Conservation (phyloP, 2,113 vertebrate species). For the Peucedramus taeniatus region DNA sequence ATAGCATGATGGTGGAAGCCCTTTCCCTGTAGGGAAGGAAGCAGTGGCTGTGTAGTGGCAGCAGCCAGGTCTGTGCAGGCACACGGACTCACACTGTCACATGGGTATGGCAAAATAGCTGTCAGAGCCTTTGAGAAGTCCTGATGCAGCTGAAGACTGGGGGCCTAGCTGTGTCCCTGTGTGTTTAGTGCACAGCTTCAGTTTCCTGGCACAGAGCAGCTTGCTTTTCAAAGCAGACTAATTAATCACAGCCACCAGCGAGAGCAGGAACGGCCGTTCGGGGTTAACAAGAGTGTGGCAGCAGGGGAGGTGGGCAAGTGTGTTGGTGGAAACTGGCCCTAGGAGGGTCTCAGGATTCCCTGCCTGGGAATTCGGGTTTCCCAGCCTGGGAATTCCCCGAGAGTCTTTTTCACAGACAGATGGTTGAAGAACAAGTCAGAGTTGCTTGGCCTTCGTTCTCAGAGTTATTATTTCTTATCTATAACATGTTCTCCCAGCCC, state of each 20-base stretch:
- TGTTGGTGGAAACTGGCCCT: neutral
- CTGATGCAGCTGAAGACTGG: neutral
- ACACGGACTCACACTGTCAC: accelerated
- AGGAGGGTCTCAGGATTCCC: too few species aligned
- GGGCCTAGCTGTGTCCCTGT: neutral
- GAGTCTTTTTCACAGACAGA: too few species aligned
- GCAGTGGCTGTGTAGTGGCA: accelerated
- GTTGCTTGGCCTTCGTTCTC: too few species aligned
- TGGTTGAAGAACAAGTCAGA: too few species aligned
- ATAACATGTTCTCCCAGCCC: too few species aligned
- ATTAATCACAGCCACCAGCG: neutral
- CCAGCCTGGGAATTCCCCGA: too few species aligned
- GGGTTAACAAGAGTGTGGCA: neutral
- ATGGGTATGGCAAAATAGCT: accelerated
- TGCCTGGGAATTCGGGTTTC: too few species aligned
- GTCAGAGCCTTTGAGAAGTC: neutral
- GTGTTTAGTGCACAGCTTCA: neutral
- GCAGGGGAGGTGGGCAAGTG: neutral
- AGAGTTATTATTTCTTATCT: too few species aligned
- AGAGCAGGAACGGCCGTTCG: accelerated
- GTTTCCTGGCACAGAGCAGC: neutral
- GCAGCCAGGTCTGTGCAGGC: neutral
- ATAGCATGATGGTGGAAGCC: neutral
- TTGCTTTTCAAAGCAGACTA: neutral
- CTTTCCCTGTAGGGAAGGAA: neutral